Evolutionary conservation across 2,113 vertebrate genomes (phyloP).

Genomic region (Tapirus terrestris): DNA sequence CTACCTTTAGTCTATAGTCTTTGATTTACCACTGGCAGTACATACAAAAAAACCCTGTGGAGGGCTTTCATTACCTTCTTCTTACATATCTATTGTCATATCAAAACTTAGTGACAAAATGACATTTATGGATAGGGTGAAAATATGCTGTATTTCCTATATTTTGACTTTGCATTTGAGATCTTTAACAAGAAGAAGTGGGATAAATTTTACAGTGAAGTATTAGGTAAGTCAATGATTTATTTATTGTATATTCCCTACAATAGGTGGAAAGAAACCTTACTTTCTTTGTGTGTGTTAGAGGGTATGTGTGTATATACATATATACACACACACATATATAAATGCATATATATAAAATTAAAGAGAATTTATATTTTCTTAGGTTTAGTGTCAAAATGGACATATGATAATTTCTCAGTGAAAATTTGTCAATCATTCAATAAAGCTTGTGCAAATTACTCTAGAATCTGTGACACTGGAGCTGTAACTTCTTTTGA

Average conservation of each 20-base stretch:
- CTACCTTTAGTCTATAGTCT: conserved; percentile 83
- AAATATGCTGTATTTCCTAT: conserved; percentile 76
- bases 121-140: conserved; percentile 81
- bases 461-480: background rate
- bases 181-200: background rate
- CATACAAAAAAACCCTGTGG: conserved; percentile 75
- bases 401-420: background rate
- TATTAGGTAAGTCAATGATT: conserved; percentile 71
- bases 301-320: background rate
- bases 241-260: background rate
- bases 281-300: background rate
- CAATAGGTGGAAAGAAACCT: background rate
- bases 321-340: background rate
- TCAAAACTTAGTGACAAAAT: conserved; percentile 75
- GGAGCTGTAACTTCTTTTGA: background rate
- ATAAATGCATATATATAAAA: background rate
- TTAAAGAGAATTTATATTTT: background rate
- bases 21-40: conserved; percentile 72
- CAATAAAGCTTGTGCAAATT: background rate
- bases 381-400: background rate
- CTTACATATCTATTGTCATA: background rate
- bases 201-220: conserved; percentile 81
- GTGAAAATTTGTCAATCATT: background rate
- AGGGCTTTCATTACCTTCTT: conserved; percentile 72
- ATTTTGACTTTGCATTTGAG: conserved; percentile 61